phyloP scores from a whole-genome alignment of 2,113 vertebrate species.

The Myrmophylax atrothorax region DNA sequence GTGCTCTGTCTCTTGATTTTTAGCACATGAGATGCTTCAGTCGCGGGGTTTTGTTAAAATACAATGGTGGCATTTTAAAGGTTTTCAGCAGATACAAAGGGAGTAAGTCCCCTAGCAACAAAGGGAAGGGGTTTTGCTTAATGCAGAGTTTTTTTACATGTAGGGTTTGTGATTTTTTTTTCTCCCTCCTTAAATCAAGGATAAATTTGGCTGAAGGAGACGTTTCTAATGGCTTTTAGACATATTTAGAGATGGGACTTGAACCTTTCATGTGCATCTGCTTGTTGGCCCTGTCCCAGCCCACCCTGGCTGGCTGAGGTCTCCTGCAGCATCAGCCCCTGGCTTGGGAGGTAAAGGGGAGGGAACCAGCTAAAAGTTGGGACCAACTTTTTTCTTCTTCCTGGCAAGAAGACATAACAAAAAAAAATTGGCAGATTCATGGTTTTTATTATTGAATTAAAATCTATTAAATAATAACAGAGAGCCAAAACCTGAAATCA shows the following conservation, averaged over 20 bases:
- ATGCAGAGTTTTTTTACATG: neutral
- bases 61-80: neutral
- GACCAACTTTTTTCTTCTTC: neutral
- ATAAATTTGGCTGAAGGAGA: neutral
- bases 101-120: constrained; percentile 44
- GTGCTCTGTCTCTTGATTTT: neutral
- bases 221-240: neutral
- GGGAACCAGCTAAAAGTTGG: neutral
- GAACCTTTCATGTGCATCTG: neutral
- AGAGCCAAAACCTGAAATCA: neutral
- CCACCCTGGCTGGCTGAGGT: neutral
- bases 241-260: neutral
- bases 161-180: neutral
- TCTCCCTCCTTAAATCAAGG: neutral
- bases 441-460: constrained; percentile 50
- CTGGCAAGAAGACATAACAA: neutral
- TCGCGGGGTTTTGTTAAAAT: neutral
- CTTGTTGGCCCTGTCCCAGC: neutral
- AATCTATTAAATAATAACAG: constrained; percentile 11
- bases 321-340: neutral
- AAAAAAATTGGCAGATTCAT: neutral
- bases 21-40: neutral
- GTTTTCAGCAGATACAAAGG: neutral
- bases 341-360: neutral
- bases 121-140: neutral